These are phyloP conservation scores for Psittacara wagleri DNA, from an alignment of 2,113 vertebrate species.

Conservation along the genomic window DNA sequence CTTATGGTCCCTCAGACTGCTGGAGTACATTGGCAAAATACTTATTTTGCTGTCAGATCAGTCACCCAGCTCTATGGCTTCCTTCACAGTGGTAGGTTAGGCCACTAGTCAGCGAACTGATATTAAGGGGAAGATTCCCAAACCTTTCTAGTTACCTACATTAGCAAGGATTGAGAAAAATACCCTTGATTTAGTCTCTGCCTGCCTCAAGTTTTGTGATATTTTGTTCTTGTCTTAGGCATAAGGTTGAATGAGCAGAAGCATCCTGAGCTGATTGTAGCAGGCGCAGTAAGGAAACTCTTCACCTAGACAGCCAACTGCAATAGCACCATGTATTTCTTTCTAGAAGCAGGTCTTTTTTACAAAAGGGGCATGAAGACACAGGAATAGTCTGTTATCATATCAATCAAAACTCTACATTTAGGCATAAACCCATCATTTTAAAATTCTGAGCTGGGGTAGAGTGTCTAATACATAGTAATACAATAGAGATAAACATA, in stretches of 20 bases:
- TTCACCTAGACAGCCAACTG: not conserved
- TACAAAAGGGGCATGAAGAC: not conserved
- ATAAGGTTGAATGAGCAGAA: not conserved
- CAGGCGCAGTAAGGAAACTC: not conserved
- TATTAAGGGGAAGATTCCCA: not conserved
- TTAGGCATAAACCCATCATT: not conserved
- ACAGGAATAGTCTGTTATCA: not conserved
- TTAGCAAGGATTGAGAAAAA: not conserved
- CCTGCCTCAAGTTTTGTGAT: not conserved
- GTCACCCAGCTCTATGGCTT: not conserved
- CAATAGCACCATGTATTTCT: not conserved
- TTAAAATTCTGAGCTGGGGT: not conserved
- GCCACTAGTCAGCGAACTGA: not conserved
- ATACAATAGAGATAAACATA: not conserved
- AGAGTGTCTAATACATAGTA: not conserved
- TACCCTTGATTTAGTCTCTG: not conserved
- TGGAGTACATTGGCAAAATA: not conserved
- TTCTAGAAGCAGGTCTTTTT: not conserved
- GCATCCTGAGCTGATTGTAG: not conserved
- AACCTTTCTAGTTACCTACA: not conserved
- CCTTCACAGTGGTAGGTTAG: not conserved
- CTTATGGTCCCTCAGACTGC: not conserved
- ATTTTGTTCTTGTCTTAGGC: not conserved
- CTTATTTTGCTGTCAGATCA: not conserved
- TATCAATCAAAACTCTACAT: not conserved